Conservation (phyloP, 92 coral and sea anemone species). For the Phenganax stokvisi region DNA sequence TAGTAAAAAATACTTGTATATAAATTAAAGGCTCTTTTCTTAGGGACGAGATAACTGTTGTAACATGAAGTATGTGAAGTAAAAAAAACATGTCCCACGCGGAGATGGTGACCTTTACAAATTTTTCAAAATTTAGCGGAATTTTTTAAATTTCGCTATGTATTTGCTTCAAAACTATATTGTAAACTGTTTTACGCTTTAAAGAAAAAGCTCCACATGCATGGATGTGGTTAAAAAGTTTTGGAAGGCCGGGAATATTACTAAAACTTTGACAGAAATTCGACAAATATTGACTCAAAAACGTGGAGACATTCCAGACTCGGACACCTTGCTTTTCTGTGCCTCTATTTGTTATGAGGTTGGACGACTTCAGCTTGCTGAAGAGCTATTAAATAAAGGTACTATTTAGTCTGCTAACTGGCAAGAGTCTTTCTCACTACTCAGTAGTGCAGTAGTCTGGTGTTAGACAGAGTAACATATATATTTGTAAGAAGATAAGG, state of each 20-base stretch:
- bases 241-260: constrained; percentile 20
- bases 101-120: no score
- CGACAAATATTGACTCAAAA: neutral
- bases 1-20: no score
- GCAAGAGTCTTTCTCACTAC: no score
- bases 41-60: no score
- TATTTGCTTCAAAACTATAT: neutral
- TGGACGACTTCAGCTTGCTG: constrained; percentile 2
- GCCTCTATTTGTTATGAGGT: constrained; percentile 11
- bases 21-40: no score
- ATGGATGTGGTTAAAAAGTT: constrained; percentile 33
- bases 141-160: neutral
- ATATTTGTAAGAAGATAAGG: neutral
- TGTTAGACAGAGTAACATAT: neutral
- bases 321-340: constrained; percentile 5
- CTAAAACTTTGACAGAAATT: constrained; percentile 13
- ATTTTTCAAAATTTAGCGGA: no score
- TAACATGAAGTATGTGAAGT: no score
- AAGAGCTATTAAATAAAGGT: constrained; percentile 14
- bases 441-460: neutral
- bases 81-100: no score
- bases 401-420: neutral
- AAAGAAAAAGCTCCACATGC: neutral
- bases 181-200: neutral
- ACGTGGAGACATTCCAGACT: neutral